phyloP scores from a whole-genome alignment of 1,140 invertebrate species.

The Ctenoplectra terminalis region DNA sequence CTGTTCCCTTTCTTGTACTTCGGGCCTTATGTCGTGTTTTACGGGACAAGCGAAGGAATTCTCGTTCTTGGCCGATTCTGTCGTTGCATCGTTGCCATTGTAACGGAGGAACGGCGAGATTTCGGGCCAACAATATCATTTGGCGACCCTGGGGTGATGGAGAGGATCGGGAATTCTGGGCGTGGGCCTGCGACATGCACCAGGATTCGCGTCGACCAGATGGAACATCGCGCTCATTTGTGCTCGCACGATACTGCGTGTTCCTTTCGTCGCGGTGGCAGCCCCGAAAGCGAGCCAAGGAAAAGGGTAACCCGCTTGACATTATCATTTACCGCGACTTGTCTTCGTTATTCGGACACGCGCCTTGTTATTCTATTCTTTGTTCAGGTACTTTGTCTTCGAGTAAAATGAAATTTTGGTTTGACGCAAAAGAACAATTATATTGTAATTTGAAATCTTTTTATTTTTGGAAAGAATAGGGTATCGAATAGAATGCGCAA shows the following conservation, averaged over 20 bases:
- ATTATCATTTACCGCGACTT: slow-evolving; percentile 64
- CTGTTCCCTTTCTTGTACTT: slow-evolving; percentile 65
- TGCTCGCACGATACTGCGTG: slow-evolving; percentile 63
- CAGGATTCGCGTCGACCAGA: slow-evolving; percentile 66
- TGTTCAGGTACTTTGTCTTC: background rate
- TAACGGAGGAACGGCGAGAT: slow-evolving; percentile 60
- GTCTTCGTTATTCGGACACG: slow-evolving; percentile 4
- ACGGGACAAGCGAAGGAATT: slow-evolving; percentile 39
- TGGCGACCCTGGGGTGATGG: slow-evolving; percentile 72
- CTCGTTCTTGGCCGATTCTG: slow-evolving; percentile 37
- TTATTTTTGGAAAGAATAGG: too few relatives aligned
- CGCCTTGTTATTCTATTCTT: background rate
- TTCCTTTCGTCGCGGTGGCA: slow-evolving; percentile 54
- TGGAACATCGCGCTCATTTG: slow-evolving; percentile 73
- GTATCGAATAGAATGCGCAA: too few relatives aligned
- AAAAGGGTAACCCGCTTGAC: slow-evolving; percentile 52
- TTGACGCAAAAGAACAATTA: too few relatives aligned
- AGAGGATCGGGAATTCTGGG: slow-evolving; percentile 74
- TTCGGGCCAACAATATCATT: slow-evolving; percentile 78
- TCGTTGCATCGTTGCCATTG: slow-evolving; percentile 16
- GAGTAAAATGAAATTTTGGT: too few relatives aligned
- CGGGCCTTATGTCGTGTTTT: slow-evolving; percentile 68
- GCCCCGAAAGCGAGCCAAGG: slow-evolving; percentile 38
- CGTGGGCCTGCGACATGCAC: slow-evolving; percentile 77
- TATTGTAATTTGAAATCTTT: too few relatives aligned